Evolutionary conservation across 2,888 invertebrate species (phyloP).

Genomic region (Heliconius cydno): DNA sequence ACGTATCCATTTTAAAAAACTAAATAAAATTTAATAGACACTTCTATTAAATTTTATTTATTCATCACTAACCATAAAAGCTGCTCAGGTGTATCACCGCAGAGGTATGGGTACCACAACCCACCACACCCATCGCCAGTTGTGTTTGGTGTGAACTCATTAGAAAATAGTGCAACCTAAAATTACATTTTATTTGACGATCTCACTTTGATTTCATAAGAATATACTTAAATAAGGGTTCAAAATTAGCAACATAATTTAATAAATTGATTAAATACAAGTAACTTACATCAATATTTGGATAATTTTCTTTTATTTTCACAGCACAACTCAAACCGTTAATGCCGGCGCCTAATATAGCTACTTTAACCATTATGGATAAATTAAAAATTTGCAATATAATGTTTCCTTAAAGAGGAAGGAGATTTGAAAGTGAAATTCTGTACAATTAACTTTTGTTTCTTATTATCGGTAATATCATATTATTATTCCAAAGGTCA

Average conservation of each 20-base stretch:
- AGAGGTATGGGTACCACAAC: slow-evolving; percentile 88
- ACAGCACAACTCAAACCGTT: slow-evolving; percentile 88
- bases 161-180: slow-evolving; percentile 86
- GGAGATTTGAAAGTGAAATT: background rate
- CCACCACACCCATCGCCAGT: slow-evolving; percentile 92
- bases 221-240: background rate
- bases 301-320: slow-evolving; percentile 84
- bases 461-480: slow-evolving; percentile 14
- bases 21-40: background rate
- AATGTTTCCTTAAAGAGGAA: background rate
- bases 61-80: slow-evolving; percentile 78
- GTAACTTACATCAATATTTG: slow-evolving; percentile 66
- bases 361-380: slow-evolving; percentile 69
- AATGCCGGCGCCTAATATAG: slow-evolving; percentile 90
- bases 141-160: slow-evolving; percentile 87
- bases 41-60: background rate
- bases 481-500: slow-evolving; percentile 21
- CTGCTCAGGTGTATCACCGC: slow-evolving; percentile 80
- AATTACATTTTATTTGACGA: background rate
- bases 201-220: background rate
- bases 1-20: background rate
- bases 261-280: background rate
- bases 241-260: background rate
- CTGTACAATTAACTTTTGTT: slow-evolving; percentile 1
- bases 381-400: no score